phyloP scores from a whole-genome alignment of 1,140 invertebrate genomes.

The Chlorops oryzae region DNA sequence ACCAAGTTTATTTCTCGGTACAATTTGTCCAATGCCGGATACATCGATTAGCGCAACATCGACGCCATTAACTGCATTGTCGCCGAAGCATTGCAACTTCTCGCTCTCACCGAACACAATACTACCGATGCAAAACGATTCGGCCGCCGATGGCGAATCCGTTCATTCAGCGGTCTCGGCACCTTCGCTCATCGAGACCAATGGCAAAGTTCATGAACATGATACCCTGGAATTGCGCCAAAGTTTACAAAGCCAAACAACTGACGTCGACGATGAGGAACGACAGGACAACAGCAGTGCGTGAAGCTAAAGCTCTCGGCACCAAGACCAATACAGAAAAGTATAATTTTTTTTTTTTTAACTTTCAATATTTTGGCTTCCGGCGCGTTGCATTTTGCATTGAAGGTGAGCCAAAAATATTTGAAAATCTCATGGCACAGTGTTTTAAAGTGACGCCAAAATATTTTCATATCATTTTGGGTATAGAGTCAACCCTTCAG shows the following conservation, averaged over 20 bases:
- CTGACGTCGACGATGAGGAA: slow-evolving; percentile 35
- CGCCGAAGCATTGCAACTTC: slow-evolving; percentile 28
- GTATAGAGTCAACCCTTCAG: too few species aligned
- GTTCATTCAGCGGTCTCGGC: slow-evolving; percentile 22
- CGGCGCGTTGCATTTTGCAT: too few species aligned
- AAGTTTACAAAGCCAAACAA: slow-evolving; percentile 41
- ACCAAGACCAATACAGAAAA: background rate
- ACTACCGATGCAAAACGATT: background rate
- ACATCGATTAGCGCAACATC: slow-evolving; percentile 35
- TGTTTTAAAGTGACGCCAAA: too few species aligned
- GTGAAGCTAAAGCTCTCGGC: slow-evolving; percentile 4
- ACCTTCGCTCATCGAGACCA: slow-evolving; percentile 29
- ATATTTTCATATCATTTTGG: too few species aligned
- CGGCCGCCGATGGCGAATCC: background rate
- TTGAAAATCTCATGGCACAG: too few species aligned
- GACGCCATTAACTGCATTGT: slow-evolving; percentile 20
- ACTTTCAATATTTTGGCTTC: too few species aligned
- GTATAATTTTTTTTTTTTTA: too few species aligned
- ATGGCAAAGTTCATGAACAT: too few species aligned
- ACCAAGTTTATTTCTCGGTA: slow-evolving; percentile 23
- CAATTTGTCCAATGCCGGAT: too few species aligned
- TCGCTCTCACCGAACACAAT: slow-evolving; percentile 23
- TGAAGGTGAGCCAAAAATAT: too few species aligned
- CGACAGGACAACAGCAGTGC: too few species aligned
- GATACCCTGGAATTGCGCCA: slow-evolving; percentile 32